These are phyloP conservation scores for Dasypus novemcinctus DNA, from an alignment of 2,113 vertebrate species.

Conservation along the genomic window DNA sequence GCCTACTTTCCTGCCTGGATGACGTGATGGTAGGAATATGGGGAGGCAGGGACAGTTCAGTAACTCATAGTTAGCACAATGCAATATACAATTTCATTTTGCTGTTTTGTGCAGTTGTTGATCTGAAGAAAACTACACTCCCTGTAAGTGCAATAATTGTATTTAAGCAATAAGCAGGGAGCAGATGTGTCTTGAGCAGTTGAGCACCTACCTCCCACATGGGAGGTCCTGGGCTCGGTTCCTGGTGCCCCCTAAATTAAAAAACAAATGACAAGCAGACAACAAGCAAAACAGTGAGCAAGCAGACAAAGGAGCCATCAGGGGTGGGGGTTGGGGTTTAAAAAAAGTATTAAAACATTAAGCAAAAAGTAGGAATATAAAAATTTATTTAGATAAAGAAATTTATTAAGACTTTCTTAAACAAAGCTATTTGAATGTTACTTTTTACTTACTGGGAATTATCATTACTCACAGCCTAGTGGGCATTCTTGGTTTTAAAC, in stretches of 20 bases:
- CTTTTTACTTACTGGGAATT: not conserved
- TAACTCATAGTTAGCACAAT: not conserved
- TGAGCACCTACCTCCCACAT: no score
- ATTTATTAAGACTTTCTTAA: not conserved
- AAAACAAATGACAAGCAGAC: no score
- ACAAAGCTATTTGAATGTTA: not conserved
- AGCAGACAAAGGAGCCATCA: no score
- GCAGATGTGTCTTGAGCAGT: no score
- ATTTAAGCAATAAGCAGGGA: not conserved
- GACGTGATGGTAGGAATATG: not conserved
- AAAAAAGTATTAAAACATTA: not conserved
- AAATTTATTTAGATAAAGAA: not conserved
- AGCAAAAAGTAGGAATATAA: not conserved
- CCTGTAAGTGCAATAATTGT: not conserved
- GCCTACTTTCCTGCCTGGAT: not conserved
- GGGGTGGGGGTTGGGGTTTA: no score
- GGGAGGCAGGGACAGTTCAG: not conserved
- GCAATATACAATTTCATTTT: not conserved
- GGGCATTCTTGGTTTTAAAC: not conserved
- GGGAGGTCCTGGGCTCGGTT: no score
- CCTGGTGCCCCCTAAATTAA: no score
- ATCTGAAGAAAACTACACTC: not conserved
- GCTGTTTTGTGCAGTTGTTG: not conserved
- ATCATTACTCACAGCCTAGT: not conserved
- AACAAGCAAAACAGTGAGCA: no score